A percentile compares a stretch with the other conserved stretches of the same genome.
Evolutionary conservation across 2,113 vertebrate genomes (phyloP).

Genomic region (Notiomystis cincta): DNA sequence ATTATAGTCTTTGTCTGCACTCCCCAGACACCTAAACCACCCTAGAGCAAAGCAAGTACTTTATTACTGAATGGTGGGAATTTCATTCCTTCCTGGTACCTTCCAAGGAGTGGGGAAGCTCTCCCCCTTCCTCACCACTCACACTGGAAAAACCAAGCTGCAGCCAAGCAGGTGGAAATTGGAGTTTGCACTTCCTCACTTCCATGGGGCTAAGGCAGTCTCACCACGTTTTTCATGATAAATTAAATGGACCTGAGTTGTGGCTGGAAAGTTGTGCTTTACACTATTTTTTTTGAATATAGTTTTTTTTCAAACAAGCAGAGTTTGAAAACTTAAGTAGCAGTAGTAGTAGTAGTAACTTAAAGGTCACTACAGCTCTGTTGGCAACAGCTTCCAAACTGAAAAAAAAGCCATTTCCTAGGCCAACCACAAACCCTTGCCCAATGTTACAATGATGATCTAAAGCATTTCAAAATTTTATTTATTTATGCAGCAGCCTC

Average conservation of each 20-base stretch:
- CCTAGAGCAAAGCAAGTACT: neutral
- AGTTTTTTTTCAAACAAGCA: neutral
- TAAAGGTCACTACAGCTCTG: neutral
- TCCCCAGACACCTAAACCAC: neutral
- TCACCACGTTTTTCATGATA: neutral
- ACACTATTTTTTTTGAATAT: neutral
- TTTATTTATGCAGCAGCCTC: neutral
- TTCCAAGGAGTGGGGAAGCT: neutral
- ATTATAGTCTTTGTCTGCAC: neutral
- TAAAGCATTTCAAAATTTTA: neutral
- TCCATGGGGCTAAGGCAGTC: neutral
- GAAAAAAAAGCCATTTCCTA: neutral
- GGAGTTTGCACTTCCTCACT: neutral
- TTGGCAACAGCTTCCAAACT: neutral
- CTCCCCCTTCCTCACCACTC: neutral
- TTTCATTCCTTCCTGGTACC: neutral
- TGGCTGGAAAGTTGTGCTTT: neutral
- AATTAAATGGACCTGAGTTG: neutral
- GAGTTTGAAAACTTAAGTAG: no score
- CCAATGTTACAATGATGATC: neutral
- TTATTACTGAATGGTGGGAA: neutral
- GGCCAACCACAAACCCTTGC: neutral
- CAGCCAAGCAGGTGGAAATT: neutral
- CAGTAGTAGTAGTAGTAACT: no score
- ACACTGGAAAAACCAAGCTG: neutral